Percentiles rank a stretch among this genome's conserved stretches.
phyloP scores from a whole-genome alignment of 2,113 vertebrate genomes.

The Pseudopodoces humilis region DNA sequence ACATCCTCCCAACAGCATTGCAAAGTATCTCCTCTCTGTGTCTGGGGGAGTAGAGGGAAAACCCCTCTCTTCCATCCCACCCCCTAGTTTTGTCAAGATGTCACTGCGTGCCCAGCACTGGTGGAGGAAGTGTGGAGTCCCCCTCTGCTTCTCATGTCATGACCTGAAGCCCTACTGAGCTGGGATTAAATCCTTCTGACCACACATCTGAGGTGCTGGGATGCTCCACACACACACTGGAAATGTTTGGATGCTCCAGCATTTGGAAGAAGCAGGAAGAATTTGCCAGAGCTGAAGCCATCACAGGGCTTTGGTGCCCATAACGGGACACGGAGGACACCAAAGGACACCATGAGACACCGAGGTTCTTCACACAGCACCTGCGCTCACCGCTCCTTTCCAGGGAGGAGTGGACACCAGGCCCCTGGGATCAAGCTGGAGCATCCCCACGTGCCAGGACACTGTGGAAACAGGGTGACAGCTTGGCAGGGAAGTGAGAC shows the following conservation, averaged over 20 bases:
- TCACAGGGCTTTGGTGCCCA: not conserved
- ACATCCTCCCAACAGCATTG: accelerated
- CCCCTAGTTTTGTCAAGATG: not conserved
- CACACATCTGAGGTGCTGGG: not conserved
- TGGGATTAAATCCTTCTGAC: not conserved
- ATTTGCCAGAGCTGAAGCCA: not conserved
- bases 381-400: not conserved
- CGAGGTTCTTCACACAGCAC: accelerated
- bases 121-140: not conserved
- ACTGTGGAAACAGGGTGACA: not conserved
- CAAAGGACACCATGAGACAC: not conserved
- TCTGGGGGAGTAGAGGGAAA: not conserved
- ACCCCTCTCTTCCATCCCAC: not conserved
- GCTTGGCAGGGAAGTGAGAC: not conserved
- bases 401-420: not conserved
- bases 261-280: not conserved
- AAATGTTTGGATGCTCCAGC: not conserved
- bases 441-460: not conserved
- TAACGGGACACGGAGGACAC: not conserved
- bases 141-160: not conserved
- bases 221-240: not conserved
- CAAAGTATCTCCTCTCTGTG: not conserved
- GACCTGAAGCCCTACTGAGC: not conserved
- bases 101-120: accelerated
- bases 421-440: accelerated